phyloP scores from a whole-genome alignment of 1,140 invertebrate species.

The Hormaphis cornu region DNA sequence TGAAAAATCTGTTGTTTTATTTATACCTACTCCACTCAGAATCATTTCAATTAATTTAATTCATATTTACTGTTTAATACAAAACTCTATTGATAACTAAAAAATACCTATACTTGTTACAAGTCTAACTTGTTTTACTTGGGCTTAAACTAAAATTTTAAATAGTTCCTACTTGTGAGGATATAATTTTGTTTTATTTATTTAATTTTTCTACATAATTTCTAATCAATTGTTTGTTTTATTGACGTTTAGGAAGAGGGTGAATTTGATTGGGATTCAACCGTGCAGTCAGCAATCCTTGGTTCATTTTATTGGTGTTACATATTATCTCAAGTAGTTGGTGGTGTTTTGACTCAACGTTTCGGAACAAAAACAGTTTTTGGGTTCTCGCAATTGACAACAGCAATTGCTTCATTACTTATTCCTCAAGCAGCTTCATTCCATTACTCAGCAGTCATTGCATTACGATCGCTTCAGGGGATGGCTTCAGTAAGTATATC shows the following conservation, averaged over 20 bases:
- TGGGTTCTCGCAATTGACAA: conserved; percentile 58
- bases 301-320: conserved; percentile 66
- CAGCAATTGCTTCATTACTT: conserved; percentile 57
- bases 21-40: too few species aligned
- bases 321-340: conserved; percentile 58
- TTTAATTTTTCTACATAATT: too few species aligned
- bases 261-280: conserved; percentile 53
- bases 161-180: too few species aligned
- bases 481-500: conserved; percentile 51
- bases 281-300: conserved; percentile 53
- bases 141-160: too few species aligned
- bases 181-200: too few species aligned
- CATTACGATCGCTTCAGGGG: conserved; percentile 55
- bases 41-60: too few species aligned
- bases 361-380: conserved; percentile 72
- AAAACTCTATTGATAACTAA: too few species aligned
- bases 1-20: too few species aligned
- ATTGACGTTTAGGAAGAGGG: conserved; percentile 43
- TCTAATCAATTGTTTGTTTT: too few species aligned
- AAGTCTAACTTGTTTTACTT: too few species aligned
- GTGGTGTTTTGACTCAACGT: conserved; percentile 62
- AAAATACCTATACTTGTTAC: too few species aligned
- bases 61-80: too few species aligned
- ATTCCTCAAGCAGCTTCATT: conserved; percentile 54
- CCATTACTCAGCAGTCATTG: conserved; percentile 53